phyloP scores from a whole-genome alignment of 2,888 invertebrate genomes.

The Proisotoma minuta region DNA sequence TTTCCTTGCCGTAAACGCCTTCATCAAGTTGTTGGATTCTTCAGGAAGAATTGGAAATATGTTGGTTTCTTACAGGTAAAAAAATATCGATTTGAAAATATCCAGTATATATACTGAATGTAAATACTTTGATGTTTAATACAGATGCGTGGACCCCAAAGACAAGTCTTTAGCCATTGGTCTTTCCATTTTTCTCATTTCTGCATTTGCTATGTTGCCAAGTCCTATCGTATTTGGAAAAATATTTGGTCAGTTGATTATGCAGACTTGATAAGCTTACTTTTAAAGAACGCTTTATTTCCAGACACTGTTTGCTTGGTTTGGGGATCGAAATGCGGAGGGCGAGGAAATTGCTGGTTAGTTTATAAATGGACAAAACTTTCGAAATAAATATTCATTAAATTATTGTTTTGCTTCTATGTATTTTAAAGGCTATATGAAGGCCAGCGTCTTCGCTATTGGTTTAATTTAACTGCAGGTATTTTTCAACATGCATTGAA shows the following conservation, averaged over 20 bases:
- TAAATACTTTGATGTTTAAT: neutral
- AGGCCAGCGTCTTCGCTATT: constrained; percentile 61
- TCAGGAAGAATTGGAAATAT: constrained; percentile 65
- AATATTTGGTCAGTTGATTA: constrained; percentile 57
- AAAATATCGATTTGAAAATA: neutral
- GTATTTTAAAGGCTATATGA: too few relatives aligned
- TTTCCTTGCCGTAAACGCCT: constrained; percentile 48
- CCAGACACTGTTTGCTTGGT: constrained; percentile 64
- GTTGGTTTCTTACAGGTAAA: constrained; percentile 60
- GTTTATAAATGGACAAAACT: too few relatives aligned
- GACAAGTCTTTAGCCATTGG: constrained; percentile 66
- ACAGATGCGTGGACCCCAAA: constrained; percentile 58
- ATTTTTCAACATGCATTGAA: neutral
- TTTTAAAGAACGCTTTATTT: constrained; percentile 27
- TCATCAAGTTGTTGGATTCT: constrained; percentile 60
- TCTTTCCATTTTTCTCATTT: constrained; percentile 59
- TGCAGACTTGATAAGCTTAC: neutral
- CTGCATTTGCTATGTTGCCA: constrained; percentile 63
- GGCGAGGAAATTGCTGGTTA: constrained; percentile 70
- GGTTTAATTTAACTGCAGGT: constrained; percentile 64
- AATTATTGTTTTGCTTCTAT: too few relatives aligned
- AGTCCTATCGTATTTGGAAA: constrained; percentile 68
- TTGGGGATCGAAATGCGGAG: constrained; percentile 68
- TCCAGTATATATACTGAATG: too few relatives aligned
- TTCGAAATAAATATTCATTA: too few relatives aligned